Percentiles rank a stretch among this genome's conserved stretches.
Evolutionary conservation across 2,113 vertebrate genomes (phyloP).

Genomic region (Myiozetetes cayanensis): DNA sequence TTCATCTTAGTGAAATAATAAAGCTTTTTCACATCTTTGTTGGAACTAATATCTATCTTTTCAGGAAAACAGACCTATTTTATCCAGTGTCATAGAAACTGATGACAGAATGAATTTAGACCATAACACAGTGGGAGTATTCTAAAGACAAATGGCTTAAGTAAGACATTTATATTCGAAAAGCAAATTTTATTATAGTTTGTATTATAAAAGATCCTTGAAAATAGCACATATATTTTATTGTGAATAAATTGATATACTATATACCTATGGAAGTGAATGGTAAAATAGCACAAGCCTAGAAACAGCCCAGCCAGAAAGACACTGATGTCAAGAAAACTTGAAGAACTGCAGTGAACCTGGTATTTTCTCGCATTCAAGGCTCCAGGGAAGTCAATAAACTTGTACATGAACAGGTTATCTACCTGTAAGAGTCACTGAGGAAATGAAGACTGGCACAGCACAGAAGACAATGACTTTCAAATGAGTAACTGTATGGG

Average conservation of each 20-base stretch:
- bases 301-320: neutral
- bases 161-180: neutral
- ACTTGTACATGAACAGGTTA: neutral
- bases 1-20: neutral
- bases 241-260: neutral
- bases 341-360: neutral
- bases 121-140: slow-evolving; percentile 1
- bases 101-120: neutral
- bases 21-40: neutral
- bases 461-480: neutral
- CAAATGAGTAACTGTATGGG: neutral
- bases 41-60: neutral
- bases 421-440: neutral
- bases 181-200: neutral
- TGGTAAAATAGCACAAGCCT: neutral
- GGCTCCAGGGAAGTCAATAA: neutral
- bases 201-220: neutral
- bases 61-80: slow-evolving; percentile 24
- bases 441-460: neutral
- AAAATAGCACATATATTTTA: neutral
- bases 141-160: slow-evolving; percentile 21
- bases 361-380: neutral
- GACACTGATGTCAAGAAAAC: neutral
- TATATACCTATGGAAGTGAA: neutral
- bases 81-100: slow-evolving; percentile 42